phyloP scores from a whole-genome alignment of 37 sponge, comb jelly and placozoan species.

The Halisarca cf. caerulea region DNA sequence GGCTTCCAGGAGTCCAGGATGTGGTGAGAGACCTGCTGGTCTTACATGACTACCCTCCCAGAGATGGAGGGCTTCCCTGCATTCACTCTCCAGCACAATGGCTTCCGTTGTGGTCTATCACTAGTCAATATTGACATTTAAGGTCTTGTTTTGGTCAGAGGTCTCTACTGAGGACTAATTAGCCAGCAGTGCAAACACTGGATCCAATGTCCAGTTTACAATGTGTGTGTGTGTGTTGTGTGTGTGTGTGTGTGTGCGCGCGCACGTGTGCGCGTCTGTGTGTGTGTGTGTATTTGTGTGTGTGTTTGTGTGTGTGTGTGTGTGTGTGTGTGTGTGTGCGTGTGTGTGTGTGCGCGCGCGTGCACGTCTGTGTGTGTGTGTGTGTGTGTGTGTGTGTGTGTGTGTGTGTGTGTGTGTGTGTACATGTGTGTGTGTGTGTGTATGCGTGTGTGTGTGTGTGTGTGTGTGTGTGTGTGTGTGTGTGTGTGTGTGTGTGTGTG shows the following conservation, averaged over 20 bases:
- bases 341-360: too few relatives aligned
- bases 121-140: constrained; percentile 19
- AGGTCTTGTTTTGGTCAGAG: background rate
- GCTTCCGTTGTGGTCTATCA: constrained; percentile 21
- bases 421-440: background rate
- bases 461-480: background rate
- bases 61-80: background rate
- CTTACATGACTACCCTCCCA: background rate
- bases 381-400: too few relatives aligned
- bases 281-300: background rate
- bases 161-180: background rate
- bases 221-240: background rate
- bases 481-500: too few relatives aligned
- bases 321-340: too few relatives aligned
- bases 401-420: too few relatives aligned
- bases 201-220: too few relatives aligned
- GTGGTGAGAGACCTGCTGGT: background rate
- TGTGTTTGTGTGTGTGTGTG: too few relatives aligned
- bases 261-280: background rate
- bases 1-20: background rate
- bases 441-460: background rate
- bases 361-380: too few relatives aligned
- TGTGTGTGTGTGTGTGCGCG: background rate
- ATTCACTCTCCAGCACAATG: background rate
- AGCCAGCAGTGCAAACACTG: background rate